These are phyloP conservation scores for Vidua chalybeata DNA, from an alignment of 2,113 vertebrate genomes.

Conservation along the genomic window DNA sequence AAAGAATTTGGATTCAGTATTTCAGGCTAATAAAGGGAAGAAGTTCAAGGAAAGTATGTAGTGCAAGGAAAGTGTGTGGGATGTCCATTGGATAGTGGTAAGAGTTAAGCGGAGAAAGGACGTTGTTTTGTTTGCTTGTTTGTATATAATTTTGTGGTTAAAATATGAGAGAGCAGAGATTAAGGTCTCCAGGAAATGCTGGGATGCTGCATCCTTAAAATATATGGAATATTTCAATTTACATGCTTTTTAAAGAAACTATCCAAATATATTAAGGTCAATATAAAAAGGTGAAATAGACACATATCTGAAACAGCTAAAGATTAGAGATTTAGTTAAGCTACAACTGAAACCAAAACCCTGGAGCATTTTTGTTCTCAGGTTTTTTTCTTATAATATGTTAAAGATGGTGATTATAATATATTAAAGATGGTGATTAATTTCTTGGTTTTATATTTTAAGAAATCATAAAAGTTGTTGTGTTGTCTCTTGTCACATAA, in stretches of 20 bases:
- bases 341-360: not conserved
- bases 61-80: not conserved
- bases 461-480: not conserved
- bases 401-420: not conserved
- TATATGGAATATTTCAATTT: not conserved
- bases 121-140: not conserved
- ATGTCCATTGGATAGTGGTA: not conserved
- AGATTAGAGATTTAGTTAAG: not conserved
- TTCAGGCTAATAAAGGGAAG: not conserved
- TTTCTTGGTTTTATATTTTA: not conserved
- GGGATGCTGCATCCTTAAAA: not conserved
- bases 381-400: not conserved
- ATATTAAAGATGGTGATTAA: not conserved
- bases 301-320: not conserved
- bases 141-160: not conserved
- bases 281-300: not conserved
- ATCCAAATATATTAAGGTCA: not conserved
- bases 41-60: not conserved
- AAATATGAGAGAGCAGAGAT: not conserved
- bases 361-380: not conserved
- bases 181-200: not conserved
- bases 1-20: not conserved
- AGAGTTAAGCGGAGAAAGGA: not conserved
- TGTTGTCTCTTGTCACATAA: not conserved
- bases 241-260: not conserved